Base-by-base conservation (phyloP, 2,888 invertebrate genomes). In the Notodonta ziczac region DNA sequence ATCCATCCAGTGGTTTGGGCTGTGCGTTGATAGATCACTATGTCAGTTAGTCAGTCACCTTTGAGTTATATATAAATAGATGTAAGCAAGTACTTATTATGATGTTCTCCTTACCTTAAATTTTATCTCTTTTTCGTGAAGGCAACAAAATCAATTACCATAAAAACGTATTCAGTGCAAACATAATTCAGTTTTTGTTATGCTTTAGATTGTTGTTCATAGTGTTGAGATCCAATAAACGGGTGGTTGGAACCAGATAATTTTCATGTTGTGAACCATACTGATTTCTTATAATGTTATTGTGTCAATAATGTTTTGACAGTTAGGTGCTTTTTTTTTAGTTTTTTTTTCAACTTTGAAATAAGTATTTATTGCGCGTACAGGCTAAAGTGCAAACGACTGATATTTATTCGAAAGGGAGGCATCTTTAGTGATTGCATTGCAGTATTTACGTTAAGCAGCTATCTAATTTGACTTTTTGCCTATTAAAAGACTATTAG, bases 251-350 rank as follows among this genome's bases (percentile, higher is more conserved):
- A 24, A 61, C 52, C 42, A 12, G 52, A 55, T 12, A 50, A 60
- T 59, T 62, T n/a, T 66, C 55, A 60, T 59, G 53, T 63, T 72
- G 64, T 6, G 74, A 66, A 60, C 80, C 82, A 77, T 73, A 78
- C 62, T 76, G 80, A 75, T 72, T 74, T 61, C 24, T 42, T 3
- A 42, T n/a, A n/a, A 9, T 16, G 50, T n/a, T n/a, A 10, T n/a
- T n/a, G 13, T 46, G 46, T n/a, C 46, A 46, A n/a, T 5, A n/a
- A 13, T 46, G n/a, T 50, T 16, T 10, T 16, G 50, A 50, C 16
- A 50, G 9, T 7, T 50, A 24, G 24, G 24, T 50, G 16, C 16
- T 16, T 50, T 16, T 50, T 14, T 46, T 8, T 42, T 9, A 10
- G n/a, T 42, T 42, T 9, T 9, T 42, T 4, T 42, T 42, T 9